A percentile compares a stretch with the other conserved stretches of the same genome.
Evolutionary conservation across 2,797 vertebrate genomes (phyloP).

Genomic region (Spondyliosoma cantharus): DNA sequence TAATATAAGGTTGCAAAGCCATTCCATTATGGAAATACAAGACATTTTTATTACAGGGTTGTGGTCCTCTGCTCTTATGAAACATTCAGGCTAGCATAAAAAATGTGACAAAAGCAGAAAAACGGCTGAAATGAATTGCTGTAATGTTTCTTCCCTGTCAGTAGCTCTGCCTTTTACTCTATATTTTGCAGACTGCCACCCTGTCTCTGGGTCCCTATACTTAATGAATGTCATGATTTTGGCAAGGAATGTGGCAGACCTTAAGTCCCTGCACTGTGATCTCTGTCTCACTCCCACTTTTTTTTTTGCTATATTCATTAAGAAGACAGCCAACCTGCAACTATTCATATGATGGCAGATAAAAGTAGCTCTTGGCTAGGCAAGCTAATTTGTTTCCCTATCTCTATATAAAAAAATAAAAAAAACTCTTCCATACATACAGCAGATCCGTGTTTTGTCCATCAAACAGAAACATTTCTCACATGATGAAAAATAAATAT

Average conservation of each 20-base stretch:
- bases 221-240: slow-evolving; percentile 46
- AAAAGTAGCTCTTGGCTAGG: background rate
- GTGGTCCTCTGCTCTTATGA: slow-evolving; percentile 57
- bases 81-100: slow-evolving; percentile 66
- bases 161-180: slow-evolving; percentile 32
- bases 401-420: background rate
- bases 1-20: slow-evolving; percentile 45
- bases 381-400: background rate
- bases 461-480: background rate
- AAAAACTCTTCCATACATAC: background rate
- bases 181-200: slow-evolving; percentile 33
- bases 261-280: slow-evolving; percentile 21
- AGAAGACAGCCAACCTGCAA: slow-evolving; percentile 12
- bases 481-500: background rate
- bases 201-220: slow-evolving; percentile 52
- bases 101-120: slow-evolving; percentile 61
- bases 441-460: background rate
- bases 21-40: slow-evolving; percentile 67
- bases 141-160: slow-evolving; percentile 55
- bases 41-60: slow-evolving; percentile 62
- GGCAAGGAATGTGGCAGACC: slow-evolving; percentile 9
- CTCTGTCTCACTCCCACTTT: background rate
- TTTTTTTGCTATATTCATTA: slow-evolving; percentile 7
- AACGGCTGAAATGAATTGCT: slow-evolving; percentile 46
- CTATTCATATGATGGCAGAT: slow-evolving; percentile 29